Conservation (phyloP, 1,140 invertebrate genomes). For the Rhopalosiphum maidis region DNA sequence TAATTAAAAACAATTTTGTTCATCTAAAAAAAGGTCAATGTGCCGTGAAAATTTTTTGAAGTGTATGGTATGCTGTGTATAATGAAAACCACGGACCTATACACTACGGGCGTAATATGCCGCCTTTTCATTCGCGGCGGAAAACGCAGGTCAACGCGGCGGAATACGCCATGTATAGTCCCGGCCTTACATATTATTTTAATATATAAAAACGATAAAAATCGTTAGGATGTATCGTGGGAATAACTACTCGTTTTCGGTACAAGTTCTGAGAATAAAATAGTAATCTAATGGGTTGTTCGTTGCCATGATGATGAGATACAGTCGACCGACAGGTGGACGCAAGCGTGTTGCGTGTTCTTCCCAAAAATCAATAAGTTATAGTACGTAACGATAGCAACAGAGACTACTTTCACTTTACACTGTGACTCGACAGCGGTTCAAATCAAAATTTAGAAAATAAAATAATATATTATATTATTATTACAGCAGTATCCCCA, state of each 20-base stretch:
- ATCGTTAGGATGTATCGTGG: neutral
- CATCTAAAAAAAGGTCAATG: too few species aligned
- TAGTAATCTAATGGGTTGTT: neutral
- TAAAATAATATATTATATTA: neutral
- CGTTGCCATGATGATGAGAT: neutral
- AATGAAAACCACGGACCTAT: too few species aligned
- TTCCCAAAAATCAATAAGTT: neutral
- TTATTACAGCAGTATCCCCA: neutral
- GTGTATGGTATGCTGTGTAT: too few species aligned
- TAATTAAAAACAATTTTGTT: too few species aligned
- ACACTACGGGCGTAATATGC: too few species aligned
- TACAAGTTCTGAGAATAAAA: neutral
- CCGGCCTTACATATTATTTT: too few species aligned
- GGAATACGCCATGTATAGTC: too few species aligned
- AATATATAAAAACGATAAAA: neutral
- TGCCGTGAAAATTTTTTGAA: too few species aligned
- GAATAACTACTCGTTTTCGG: neutral
- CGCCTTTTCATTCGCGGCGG: too few species aligned
- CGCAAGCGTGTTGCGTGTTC: neutral
- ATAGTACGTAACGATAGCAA: neutral
- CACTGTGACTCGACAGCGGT: neutral
- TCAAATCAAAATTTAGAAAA: neutral
- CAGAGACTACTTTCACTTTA: neutral
- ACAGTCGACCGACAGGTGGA: neutral
- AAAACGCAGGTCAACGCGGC: too few species aligned